A percentile compares a stretch with the other conserved stretches of the same genome.
phyloP scores from a whole-genome alignment of 2,113 vertebrate species.

The Castor canadensis region DNA sequence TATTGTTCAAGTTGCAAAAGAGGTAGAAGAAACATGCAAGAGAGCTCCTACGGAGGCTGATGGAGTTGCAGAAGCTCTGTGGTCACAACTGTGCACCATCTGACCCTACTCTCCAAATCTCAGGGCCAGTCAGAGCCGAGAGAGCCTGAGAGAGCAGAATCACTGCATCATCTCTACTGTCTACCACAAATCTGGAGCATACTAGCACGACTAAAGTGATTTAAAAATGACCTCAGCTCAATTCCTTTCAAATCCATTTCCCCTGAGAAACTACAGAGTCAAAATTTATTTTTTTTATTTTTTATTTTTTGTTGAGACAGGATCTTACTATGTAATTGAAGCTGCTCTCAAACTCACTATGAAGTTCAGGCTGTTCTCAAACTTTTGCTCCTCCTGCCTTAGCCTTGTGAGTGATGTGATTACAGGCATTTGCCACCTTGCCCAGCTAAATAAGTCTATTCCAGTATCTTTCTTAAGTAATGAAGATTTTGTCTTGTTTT shows the following conservation, averaged over 20 bases:
- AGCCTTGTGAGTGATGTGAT: too few relatives aligned
- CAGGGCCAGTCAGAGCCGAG: not conserved
- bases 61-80: not conserved
- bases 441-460: not conserved
- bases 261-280: not conserved
- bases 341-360: too few relatives aligned
- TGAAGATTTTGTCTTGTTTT: too few relatives aligned
- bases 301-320: too few relatives aligned
- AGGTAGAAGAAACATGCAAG: not conserved
- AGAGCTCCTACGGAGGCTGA: not conserved
- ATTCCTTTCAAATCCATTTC: not conserved
- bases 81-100: too few relatives aligned
- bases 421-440: too few relatives aligned
- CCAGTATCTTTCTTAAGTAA: not conserved
- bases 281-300: too few relatives aligned
- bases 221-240: not conserved
- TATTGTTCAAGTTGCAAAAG: not conserved
- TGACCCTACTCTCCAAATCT: accelerated
- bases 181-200: not conserved
- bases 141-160: not conserved
- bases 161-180: not conserved
- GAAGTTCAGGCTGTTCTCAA: too few relatives aligned
- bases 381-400: too few relatives aligned
- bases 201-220: not conserved
- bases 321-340: too few relatives aligned